These are phyloP conservation scores for Sebastes hubbsi DNA, from an alignment of 2,797 vertebrate genomes.

Conservation along the genomic window DNA sequence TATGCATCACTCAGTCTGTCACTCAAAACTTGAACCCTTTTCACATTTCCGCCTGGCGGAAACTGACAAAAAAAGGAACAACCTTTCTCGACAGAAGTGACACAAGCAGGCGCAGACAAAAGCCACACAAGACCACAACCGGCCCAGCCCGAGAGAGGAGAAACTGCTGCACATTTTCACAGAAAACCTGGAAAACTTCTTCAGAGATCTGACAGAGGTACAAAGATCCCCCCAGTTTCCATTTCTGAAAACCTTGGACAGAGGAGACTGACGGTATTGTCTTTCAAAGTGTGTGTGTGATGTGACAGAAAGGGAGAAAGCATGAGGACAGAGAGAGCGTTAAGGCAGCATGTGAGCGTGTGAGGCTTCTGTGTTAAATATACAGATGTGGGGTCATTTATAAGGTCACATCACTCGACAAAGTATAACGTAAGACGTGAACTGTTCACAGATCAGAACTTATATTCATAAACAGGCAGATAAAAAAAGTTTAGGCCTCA, in stretches of 20 bases:
- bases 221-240: background rate
- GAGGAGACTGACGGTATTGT: constrained; percentile 63
- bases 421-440: background rate
- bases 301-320: background rate
- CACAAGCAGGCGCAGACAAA: constrained; percentile 33
- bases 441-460: background rate
- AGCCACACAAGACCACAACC: constrained; percentile 56
- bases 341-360: background rate
- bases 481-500: background rate
- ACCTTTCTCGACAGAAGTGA: constrained; percentile 59
- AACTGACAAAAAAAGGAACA: constrained; percentile 81
- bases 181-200: constrained; percentile 31
- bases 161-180: constrained; percentile 18
- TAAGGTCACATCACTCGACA: background rate
- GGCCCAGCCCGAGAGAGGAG: constrained; percentile 22
- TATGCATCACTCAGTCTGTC: constrained; percentile 34
- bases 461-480: background rate
- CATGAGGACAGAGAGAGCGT: background rate
- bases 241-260: constrained; percentile 39
- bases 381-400: background rate
- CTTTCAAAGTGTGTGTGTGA: constrained; percentile 16
- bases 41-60: constrained; percentile 79
- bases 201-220: constrained; percentile 30
- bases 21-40: constrained; percentile 53
- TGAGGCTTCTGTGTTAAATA: background rate